These are phyloP conservation scores for Australoheros facetus DNA, from an alignment of 2,797 vertebrate genomes.

Conservation along the genomic window DNA sequence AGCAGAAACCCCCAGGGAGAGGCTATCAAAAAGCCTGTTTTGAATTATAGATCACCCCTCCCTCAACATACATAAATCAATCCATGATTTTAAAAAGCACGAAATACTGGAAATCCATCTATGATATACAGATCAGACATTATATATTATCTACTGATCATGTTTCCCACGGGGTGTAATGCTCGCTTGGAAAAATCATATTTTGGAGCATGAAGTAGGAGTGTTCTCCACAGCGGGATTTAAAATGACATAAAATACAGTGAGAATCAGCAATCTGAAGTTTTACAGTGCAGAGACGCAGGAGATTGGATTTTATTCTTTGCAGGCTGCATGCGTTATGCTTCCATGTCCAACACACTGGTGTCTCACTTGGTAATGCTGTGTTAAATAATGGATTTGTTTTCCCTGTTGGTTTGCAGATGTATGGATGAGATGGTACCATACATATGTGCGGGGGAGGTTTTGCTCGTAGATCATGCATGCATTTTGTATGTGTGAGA, in stretches of 20 bases:
- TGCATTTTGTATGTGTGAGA: not conserved
- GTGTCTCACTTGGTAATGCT: constrained; percentile 42
- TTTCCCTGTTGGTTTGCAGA: constrained; percentile 38
- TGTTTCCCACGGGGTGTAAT: not conserved
- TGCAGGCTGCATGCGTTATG: constrained; percentile 56
- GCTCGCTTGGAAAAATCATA: not conserved
- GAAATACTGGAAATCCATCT: constrained; percentile 17
- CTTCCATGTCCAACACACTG: constrained; percentile 6
- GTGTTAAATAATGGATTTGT: constrained; percentile 69
- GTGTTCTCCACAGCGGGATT: not conserved
- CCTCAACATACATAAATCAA: constrained; percentile 4
- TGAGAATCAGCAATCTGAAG: not conserved
- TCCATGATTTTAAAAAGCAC: constrained; percentile 22
- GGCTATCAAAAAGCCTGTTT: constrained; percentile 53
- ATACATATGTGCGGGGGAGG: not conserved
- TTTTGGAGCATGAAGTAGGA: not conserved
- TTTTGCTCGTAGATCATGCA: constrained; percentile 10
- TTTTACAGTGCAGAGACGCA: not conserved
- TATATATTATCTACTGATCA: constrained; percentile 24
- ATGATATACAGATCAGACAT: constrained; percentile 22
- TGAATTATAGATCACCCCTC: constrained; percentile 60
- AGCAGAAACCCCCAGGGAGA: constrained; percentile 26
- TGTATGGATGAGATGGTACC: constrained; percentile 30
- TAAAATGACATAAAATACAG: not conserved
- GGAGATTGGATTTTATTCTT: constrained; percentile 27